phyloP scores from a whole-genome alignment of 2,888 invertebrate genomes.

The Dorcus hopei region DNA sequence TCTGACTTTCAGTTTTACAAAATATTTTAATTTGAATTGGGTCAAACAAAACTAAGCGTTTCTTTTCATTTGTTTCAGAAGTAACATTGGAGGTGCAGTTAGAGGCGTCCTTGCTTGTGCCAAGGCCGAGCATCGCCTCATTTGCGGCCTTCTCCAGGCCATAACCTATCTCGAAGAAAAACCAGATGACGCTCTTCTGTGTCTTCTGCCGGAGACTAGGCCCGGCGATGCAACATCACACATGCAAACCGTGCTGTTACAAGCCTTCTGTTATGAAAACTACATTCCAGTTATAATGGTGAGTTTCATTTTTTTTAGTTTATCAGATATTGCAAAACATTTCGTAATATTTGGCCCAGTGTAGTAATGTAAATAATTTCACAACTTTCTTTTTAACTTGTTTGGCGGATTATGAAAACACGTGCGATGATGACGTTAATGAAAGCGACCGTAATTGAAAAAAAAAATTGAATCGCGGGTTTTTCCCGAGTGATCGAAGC shows the following conservation, averaged over 20 bases:
- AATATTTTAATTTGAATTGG: no score
- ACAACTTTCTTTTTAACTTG: no score
- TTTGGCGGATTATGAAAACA: no score
- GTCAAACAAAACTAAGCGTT: no score
- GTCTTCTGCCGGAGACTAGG: constrained; percentile 64
- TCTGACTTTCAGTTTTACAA: no score
- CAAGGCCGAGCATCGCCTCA: constrained; percentile 56
- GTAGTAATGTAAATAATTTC: no score
- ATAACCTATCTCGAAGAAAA: constrained; percentile 59
- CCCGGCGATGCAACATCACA: constrained; percentile 73
- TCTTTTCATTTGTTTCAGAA: constrained; percentile 39
- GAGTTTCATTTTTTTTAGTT: constrained; percentile 28
- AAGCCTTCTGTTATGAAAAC: constrained; percentile 77
- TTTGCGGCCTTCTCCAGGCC: constrained; percentile 63
- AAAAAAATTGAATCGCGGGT: no score
- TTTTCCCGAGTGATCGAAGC: no score
- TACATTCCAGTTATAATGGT: constrained; percentile 74
- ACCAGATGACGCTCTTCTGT: constrained; percentile 63
- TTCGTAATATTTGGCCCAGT: not conserved
- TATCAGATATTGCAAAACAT: no score
- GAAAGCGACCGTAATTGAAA: no score
- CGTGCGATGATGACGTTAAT: no score
- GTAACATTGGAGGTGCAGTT: constrained; percentile 54
- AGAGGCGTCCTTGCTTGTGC: constrained; percentile 56
- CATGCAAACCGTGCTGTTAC: constrained; percentile 73